phyloP scores from a whole-genome alignment of 2,113 vertebrate genomes.

The Alces alces region DNA sequence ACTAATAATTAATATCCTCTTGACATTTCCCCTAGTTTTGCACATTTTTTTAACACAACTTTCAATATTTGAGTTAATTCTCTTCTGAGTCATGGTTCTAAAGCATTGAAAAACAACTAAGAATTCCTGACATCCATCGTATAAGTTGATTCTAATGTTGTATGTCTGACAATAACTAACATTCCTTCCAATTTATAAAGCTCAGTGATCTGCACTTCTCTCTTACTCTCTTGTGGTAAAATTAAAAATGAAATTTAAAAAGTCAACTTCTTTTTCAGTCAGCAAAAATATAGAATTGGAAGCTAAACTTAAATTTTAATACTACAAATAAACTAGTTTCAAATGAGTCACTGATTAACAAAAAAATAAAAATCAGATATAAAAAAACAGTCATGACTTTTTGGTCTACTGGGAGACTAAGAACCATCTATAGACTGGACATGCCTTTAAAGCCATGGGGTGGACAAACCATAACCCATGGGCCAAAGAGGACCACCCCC shows the following conservation, averaged over 20 bases:
- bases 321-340: neutral
- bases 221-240: neutral
- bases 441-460: neutral
- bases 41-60: constrained; percentile 19
- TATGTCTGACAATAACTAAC: neutral
- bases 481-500: neutral
- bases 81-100: neutral
- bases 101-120: neutral
- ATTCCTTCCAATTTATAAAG: neutral
- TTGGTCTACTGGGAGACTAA: neutral
- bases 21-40: neutral
- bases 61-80: neutral
- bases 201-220: neutral
- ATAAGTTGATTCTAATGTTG: neutral
- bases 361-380: neutral
- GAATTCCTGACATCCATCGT: neutral
- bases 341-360: neutral
- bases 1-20: neutral
- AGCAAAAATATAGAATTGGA: neutral
- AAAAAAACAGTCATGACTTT: neutral
- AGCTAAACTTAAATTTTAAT: neutral
- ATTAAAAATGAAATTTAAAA: neutral
- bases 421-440: neutral
- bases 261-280: neutral
- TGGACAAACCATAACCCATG: neutral